These are phyloP conservation scores for Anthoptus insignis DNA, from an alignment of 2,888 invertebrate species.

Conservation along the genomic window DNA sequence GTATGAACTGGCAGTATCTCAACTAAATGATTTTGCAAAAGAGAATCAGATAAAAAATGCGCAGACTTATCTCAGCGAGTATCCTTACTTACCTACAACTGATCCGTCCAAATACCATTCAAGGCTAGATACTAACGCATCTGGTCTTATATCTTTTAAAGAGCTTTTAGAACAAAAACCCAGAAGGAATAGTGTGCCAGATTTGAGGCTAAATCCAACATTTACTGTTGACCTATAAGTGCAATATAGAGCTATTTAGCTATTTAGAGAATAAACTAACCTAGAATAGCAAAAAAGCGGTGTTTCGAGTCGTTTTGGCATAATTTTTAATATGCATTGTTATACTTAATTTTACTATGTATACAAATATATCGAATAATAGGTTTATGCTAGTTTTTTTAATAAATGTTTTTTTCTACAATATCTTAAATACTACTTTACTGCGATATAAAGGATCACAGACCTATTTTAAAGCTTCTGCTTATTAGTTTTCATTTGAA, in stretches of 20 bases:
- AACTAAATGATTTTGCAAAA: slow-evolving; percentile 69
- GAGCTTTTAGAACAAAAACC: slow-evolving; percentile 69
- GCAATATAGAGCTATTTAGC: slow-evolving; percentile 28
- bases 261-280: neutral
- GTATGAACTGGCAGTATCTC: slow-evolving; percentile 73
- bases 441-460: neutral
- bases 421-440: neutral
- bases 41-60: slow-evolving; percentile 70
- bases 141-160: slow-evolving; percentile 79
- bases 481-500: no score
- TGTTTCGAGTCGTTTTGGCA: no score
- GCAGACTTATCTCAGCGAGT: slow-evolving; percentile 80
- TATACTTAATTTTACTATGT: no score
- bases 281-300: no score
- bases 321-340: no score
- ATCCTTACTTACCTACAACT: slow-evolving; percentile 82
- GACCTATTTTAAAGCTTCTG: no score
- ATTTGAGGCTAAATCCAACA: slow-evolving; percentile 73
- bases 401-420: neutral
- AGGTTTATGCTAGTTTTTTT: neutral
- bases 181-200: slow-evolving; percentile 81
- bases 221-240: slow-evolving; percentile 71
- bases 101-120: slow-evolving; percentile 82
- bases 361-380: neutral
- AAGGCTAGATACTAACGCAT: slow-evolving; percentile 74